Percentiles rank a stretch among this genome's conserved stretches.
Conservation (phyloP, 2,113 vertebrate species). For the Entelurus aequoreus region DNA sequence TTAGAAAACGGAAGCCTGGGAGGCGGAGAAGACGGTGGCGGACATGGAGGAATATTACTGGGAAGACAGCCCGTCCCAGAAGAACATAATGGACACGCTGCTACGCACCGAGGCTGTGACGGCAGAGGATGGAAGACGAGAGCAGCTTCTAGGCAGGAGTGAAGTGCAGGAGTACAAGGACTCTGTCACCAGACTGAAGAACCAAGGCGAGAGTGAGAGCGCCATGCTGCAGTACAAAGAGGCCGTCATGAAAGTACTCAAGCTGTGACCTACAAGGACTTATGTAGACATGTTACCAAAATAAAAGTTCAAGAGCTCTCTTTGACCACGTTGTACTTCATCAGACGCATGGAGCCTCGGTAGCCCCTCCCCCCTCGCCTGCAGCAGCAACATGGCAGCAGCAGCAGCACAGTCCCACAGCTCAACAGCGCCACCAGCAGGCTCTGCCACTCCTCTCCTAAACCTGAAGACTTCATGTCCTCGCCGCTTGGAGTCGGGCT, state of each 20-base stretch:
- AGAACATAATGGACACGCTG: conserved; percentile 75
- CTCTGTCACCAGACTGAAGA: conserved; percentile 79
- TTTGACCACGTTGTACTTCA: conserved; percentile 69
- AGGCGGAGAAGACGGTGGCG: conserved; percentile 78
- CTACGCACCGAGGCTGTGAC: conserved; percentile 63
- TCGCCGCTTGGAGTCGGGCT: conserved; percentile 66
- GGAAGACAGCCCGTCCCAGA: conserved; percentile 85
- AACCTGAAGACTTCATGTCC: conserved; percentile 2
- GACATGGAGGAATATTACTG: conserved; percentile 93
- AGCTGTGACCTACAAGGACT: conserved; percentile 50
- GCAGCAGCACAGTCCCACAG: conserved; percentile 59
- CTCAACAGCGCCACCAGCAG: conserved; percentile 73
- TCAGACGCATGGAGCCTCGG: conserved; percentile 65
- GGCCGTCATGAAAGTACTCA: conserved; percentile 81
- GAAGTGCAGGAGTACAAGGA: conserved; percentile 80
- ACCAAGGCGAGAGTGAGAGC: conserved; percentile 79
- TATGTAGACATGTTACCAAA: conserved; percentile 26
- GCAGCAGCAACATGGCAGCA: conserved; percentile 67
- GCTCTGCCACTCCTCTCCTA: conserved; percentile 53
- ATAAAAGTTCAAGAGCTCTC: conserved; percentile 62
- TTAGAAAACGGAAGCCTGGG: conserved; percentile 93
- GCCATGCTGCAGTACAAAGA: conserved; percentile 82
- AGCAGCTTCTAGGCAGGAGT: conserved; percentile 74
- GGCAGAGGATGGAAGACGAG: conserved; percentile 56
- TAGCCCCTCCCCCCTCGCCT: conserved; percentile 73